Evolutionary conservation across 2,113 vertebrate species (phyloP).

Genomic region (Trichomycterus rosablanca): DNA sequence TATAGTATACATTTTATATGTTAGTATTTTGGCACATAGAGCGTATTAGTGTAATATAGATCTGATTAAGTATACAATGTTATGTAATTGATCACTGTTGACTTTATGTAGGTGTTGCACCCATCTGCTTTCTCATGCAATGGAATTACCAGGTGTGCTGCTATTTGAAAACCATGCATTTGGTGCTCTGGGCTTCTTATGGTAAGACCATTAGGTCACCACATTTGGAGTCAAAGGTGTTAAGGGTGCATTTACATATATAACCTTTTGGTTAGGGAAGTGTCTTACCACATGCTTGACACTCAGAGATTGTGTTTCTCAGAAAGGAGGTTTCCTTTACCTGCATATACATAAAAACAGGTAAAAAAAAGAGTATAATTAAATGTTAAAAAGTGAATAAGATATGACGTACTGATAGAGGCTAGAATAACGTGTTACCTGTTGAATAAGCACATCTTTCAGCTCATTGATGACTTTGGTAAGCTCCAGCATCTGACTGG

Average conservation of each 20-base stretch:
- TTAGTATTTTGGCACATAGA: no score
- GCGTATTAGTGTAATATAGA: no score
- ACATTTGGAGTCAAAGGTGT: constrained; percentile 17
- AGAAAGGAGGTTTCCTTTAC: constrained; percentile 96
- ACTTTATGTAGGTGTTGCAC: no score
- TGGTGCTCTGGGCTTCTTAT: background rate
- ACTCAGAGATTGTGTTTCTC: constrained; percentile 93
- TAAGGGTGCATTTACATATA: background rate
- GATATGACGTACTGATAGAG: background rate
- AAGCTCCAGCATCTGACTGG: constrained; percentile 90
- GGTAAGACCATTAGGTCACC: constrained; percentile 12
- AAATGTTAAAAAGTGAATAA: constrained; percentile 7
- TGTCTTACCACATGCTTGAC: constrained; percentile 89
- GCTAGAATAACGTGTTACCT: constrained; percentile 70
- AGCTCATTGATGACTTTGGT: constrained; percentile 91
- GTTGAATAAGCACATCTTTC: constrained; percentile 93
- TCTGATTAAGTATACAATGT: no score
- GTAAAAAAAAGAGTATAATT: constrained; percentile 10
- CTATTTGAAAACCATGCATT: background rate
- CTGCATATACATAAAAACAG: constrained; percentile 64
- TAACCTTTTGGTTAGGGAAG: background rate
- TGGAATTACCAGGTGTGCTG: no score
- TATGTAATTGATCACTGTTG: no score
- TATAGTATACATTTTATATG: no score
- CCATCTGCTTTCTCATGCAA: no score